These are phyloP conservation scores for Gasterosteus nipponicus DNA, from an alignment of 2,113 vertebrate genomes.

Conservation along the genomic window DNA sequence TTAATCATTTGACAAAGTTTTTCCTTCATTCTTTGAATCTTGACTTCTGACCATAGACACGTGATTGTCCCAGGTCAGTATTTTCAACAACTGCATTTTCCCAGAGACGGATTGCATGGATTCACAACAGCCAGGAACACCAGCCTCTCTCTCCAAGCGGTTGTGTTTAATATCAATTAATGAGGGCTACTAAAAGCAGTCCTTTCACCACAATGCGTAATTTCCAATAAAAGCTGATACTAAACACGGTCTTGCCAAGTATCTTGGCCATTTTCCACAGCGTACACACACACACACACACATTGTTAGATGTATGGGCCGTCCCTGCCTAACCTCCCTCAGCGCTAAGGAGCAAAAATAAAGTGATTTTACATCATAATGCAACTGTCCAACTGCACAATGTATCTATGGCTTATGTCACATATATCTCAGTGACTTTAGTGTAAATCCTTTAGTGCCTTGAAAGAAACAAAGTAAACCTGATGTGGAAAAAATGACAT, in stretches of 20 bases:
- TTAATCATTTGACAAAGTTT: background rate
- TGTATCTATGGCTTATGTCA: slow-evolving; percentile 23
- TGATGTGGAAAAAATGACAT: background rate
- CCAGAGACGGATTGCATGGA: slow-evolving; percentile 29
- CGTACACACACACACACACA: slow-evolving; percentile 19
- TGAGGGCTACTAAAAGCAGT: slow-evolving; percentile 59
- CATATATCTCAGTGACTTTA: slow-evolving; percentile 37
- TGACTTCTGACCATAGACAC: background rate
- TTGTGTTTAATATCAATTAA: slow-evolving; percentile 66
- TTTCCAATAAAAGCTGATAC: slow-evolving; percentile 73
- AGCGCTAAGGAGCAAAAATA: slow-evolving; percentile 55
- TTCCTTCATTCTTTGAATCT: no score
- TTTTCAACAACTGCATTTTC: slow-evolving; percentile 6
- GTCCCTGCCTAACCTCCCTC: slow-evolving; percentile 57
- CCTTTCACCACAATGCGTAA: slow-evolving; percentile 61
- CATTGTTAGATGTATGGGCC: slow-evolving; percentile 49
- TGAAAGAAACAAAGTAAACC: slow-evolving; percentile 12
- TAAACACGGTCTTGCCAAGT: slow-evolving; percentile 60
- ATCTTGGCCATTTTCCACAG: slow-evolving; percentile 55
- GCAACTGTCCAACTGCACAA: slow-evolving; percentile 26
- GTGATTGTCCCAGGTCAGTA: background rate
- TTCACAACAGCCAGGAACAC: slow-evolving; percentile 25
- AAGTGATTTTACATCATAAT: slow-evolving; percentile 61
- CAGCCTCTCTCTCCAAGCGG: slow-evolving; percentile 29
- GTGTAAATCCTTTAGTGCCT: slow-evolving; percentile 31